These are phyloP conservation scores for Pristionchus mayeri DNA, from an alignment of 2,888 invertebrate genomes.

Conservation along the genomic window DNA sequence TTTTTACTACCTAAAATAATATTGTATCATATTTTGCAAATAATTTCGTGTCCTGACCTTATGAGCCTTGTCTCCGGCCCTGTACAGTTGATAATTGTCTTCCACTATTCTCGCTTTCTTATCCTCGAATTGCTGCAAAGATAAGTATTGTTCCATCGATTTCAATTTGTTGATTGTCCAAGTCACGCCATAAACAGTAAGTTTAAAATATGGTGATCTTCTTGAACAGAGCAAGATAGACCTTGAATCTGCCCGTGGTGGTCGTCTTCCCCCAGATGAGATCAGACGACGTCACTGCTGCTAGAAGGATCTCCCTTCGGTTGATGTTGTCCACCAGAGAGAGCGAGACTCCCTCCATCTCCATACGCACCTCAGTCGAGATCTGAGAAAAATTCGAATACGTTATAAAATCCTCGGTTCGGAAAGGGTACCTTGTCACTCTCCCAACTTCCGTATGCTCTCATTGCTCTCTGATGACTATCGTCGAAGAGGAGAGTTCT, in stretches of 20 bases:
- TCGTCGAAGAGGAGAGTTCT: not conserved
- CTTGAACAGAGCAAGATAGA: not conserved
- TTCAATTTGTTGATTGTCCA: not conserved
- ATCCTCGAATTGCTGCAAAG: not conserved
- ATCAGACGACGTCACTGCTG: not conserved
- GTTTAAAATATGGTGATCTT: not conserved
- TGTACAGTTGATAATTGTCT: not conserved
- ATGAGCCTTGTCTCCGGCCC: not conserved
- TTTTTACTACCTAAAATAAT: not conserved
- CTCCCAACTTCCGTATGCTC: not conserved
- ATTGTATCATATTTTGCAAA: not conserved
- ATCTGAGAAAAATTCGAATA: constrained; percentile 1
- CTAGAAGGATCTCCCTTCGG: not conserved
- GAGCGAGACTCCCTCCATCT: not conserved
- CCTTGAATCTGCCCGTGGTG: not conserved
- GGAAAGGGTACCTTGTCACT: not conserved
- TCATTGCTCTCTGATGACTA: not conserved
- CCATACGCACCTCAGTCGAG: not conserved
- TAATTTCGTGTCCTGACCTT: not conserved
- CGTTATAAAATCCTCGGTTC: not conserved
- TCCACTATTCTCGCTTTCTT: not conserved
- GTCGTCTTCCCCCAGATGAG: constrained; percentile 17
- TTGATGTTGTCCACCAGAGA: not conserved
- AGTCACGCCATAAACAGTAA: not conserved
- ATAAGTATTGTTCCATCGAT: not conserved